Base-by-base conservation (phyloP, 2,113 vertebrate genomes). In the Sinocyclocheilus anophthalmus region DNA sequence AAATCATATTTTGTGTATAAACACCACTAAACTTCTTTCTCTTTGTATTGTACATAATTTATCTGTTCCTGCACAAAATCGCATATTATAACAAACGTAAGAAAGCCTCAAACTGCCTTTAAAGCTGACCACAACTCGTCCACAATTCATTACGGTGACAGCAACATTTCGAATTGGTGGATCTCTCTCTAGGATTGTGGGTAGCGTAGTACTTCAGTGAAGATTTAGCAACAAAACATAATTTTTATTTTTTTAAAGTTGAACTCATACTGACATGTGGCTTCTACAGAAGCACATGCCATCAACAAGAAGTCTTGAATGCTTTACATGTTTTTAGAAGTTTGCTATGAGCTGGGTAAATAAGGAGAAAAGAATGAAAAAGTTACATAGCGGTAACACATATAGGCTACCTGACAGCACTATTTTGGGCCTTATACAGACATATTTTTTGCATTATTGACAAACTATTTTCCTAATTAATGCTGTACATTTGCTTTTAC, bases 341-440 rank as follows among this genome's bases (percentile, higher is more conserved):
- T 45, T 45, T 45, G 42, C 42, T 45, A 45, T 45, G 42, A 45
- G 42, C 10, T 45, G 42, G 9, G 9, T 9, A 45, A 45, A 45
- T 45, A 45, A 45, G 42, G 42, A 45, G 10, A 45, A 45, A 45
- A 42, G 1, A 10, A 45, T 45, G 42, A 45, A 45, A 45, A 45
- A 45, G 42, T 45, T 11, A 45, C 42, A 45, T 11, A 45, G 42
- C 42, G 10, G 42, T 45, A 10, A 45, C 42, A 45, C 42, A 39
- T 39, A 10, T 45, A 45, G 8, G 10, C 42, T 45, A 45, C 11
- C 45, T 78, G 30, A 69, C n/a, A 73, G 37, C 16, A 67, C 30
- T 55, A 78, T 88, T 88, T 85, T 42, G n/a, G 16, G 63, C 63
- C 83, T 86, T 73, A 84, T 86, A 75, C 76, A 84, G 6, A n/a